phyloP scores from a whole-genome alignment of 2,888 invertebrate species.

The Bombylius major region DNA sequence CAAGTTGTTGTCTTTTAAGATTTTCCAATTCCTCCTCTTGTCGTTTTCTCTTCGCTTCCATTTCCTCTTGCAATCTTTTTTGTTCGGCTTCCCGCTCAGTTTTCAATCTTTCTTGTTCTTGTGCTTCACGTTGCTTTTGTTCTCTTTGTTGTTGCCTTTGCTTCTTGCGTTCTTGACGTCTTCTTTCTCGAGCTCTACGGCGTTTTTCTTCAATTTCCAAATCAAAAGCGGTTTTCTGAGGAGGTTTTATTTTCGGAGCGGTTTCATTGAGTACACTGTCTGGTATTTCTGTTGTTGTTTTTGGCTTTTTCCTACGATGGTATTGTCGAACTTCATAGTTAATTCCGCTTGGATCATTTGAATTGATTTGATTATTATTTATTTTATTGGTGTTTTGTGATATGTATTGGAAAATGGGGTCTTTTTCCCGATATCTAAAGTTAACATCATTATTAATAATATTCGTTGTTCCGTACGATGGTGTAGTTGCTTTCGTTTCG shows the following conservation, averaged over 20 bases:
- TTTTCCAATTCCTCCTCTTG: neutral
- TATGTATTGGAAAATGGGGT: neutral
- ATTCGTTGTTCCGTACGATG: neutral
- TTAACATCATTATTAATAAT: neutral
- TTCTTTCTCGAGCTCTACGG: neutral
- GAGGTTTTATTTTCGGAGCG: neutral
- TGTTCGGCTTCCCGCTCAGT: neutral
- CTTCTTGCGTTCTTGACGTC: neutral
- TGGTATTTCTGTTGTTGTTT: neutral
- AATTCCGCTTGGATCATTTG: neutral
- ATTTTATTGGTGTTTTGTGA: neutral
- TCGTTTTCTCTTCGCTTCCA: neutral
- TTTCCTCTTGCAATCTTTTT: neutral
- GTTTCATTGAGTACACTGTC: neutral
- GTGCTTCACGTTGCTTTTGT: neutral
- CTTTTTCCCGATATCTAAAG: neutral
- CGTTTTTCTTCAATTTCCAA: neutral
- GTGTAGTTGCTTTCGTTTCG: neutral
- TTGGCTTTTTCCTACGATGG: neutral
- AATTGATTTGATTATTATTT: neutral
- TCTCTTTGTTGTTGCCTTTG: neutral
- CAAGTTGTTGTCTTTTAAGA: neutral
- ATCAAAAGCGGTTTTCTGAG: neutral
- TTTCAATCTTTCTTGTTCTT: neutral
- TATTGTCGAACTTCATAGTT: neutral